Evolutionary conservation across 2,797 vertebrate genomes (phyloP).

Genomic region (Hapalemur alaotrensis): DNA sequence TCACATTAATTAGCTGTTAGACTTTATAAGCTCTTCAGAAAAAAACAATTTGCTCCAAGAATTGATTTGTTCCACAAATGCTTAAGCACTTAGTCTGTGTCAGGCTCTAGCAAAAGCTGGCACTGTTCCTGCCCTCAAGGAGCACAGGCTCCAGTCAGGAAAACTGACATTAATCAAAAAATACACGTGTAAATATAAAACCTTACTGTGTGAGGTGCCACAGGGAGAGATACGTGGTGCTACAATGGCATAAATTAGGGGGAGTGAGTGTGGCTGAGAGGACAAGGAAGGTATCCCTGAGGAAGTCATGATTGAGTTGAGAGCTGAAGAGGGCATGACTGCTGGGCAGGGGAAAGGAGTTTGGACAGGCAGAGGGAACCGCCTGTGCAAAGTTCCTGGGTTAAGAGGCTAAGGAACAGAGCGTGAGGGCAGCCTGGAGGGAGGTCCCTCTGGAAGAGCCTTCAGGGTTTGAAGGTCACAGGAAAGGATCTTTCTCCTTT

Average conservation of each 20-base stretch:
- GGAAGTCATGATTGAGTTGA: background rate
- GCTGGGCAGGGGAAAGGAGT: background rate
- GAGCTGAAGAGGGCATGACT: background rate
- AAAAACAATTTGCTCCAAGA: background rate
- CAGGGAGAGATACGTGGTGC: background rate
- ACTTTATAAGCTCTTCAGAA: background rate
- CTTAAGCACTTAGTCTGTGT: background rate
- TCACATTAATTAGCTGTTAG: background rate
- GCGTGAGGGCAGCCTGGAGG: background rate
- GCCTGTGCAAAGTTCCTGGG: background rate
- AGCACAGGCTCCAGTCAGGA: background rate
- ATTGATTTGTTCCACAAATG: background rate
- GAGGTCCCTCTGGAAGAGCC: background rate
- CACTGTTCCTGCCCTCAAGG: background rate
- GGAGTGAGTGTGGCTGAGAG: background rate
- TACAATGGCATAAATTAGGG: background rate
- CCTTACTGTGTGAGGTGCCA: background rate
- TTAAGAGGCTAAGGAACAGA: background rate
- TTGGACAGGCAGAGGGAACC: background rate
- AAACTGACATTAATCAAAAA: background rate
- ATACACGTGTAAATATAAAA: background rate
- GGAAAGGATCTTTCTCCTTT: background rate
- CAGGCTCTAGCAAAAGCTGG: background rate
- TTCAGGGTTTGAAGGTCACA: background rate
- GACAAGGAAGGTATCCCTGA: background rate